These are phyloP conservation scores for Bujurquina vittata DNA, from an alignment of 2,113 vertebrate species.

Conservation along the genomic window DNA sequence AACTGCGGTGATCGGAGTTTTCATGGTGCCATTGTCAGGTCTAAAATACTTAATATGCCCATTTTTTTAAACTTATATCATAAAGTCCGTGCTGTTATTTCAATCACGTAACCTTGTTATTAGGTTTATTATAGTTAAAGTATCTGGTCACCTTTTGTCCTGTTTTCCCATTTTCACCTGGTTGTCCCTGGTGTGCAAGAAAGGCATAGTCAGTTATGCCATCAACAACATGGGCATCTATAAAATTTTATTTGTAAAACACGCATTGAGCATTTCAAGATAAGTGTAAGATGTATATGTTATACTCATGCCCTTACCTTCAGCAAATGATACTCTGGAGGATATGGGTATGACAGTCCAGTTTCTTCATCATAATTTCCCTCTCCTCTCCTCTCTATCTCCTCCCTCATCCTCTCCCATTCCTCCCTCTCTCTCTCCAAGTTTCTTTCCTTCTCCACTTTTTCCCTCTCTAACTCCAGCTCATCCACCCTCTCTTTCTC, in stretches of 20 bases:
- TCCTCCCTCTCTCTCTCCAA: constrained; percentile 54
- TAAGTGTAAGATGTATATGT: not conserved
- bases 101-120: not conserved
- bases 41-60: no score
- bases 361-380: constrained; percentile 61
- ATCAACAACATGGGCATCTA: not conserved
- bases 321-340: constrained; percentile 69
- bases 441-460: constrained; percentile 36
- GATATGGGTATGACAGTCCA: constrained; percentile 56
- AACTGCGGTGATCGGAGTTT: no score
- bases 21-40: no score
- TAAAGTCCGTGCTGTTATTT: no score
- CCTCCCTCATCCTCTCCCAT: constrained; percentile 60
- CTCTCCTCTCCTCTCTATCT: constrained; percentile 59
- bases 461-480: constrained; percentile 30
- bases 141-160: constrained; percentile 78
- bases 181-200: constrained; percentile 75
- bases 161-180: constrained; percentile 78
- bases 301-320: constrained; percentile 69
- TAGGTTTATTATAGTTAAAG: not conserved
- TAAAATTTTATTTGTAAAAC: not conserved
- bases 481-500: constrained; percentile 46
- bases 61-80: no score
- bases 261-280: not conserved
- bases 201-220: not conserved